Evolutionary conservation across 2,113 vertebrate species (phyloP).

Genomic region (Rhombomys opimus): DNA sequence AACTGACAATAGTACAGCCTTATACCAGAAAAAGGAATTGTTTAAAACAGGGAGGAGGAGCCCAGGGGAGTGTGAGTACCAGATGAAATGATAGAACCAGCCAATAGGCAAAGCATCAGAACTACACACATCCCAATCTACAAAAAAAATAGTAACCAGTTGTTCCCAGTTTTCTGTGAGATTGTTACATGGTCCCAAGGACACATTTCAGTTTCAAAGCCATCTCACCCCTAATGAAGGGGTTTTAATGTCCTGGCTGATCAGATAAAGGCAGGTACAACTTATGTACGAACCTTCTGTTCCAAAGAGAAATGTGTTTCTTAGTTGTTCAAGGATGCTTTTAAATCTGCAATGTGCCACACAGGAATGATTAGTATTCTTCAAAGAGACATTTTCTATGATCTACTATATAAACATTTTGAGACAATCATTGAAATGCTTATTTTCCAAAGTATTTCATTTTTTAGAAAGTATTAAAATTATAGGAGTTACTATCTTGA

Average conservation of each 20-base stretch:
- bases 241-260: slow-evolving; percentile 61
- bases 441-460: slow-evolving; percentile 50
- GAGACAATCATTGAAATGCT: slow-evolving; percentile 50
- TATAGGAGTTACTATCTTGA: background rate
- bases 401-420: slow-evolving; percentile 44
- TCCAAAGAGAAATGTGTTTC: slow-evolving; percentile 55
- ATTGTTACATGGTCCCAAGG: background rate
- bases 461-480: background rate
- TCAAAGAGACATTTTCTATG: slow-evolving; percentile 42
- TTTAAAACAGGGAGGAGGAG: accelerated
- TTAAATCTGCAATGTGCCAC: slow-evolving; percentile 34
- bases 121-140: background rate
- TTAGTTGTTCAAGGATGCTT: slow-evolving; percentile 36
- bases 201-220: slow-evolving; percentile 58
- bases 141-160: background rate
- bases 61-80: background rate
- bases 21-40: background rate
- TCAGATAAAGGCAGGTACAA: slow-evolving; percentile 44
- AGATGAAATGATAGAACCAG: background rate
- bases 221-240: slow-evolving; percentile 51
- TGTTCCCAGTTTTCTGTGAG: background rate
- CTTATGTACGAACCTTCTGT: background rate
- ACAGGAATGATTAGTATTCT: slow-evolving; percentile 37
- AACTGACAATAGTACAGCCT: background rate
- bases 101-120: background rate